Evolutionary conservation across 2,113 vertebrate genomes (phyloP).

Genomic region (Catharus bicknelli): DNA sequence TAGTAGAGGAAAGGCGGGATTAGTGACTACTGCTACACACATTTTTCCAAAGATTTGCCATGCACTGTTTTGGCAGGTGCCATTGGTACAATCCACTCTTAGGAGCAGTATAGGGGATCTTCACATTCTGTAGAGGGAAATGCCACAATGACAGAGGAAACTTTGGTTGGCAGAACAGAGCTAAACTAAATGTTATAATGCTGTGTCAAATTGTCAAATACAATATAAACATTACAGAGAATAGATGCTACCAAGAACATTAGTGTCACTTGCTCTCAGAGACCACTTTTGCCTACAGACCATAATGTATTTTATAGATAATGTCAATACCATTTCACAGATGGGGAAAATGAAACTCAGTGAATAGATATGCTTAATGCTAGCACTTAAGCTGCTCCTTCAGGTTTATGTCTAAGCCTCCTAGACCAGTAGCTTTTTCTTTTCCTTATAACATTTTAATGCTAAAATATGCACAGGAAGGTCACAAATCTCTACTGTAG

Average conservation of each 20-base stretch:
- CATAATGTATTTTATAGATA: background rate
- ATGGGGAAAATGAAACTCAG: background rate
- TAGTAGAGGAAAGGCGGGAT: background rate
- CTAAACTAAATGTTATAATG: background rate
- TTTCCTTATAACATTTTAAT: background rate
- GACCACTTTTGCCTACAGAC: background rate
- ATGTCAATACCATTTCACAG: background rate
- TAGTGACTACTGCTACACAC: background rate
- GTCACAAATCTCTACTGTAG: background rate
- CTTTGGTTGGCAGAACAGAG: background rate
- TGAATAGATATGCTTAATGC: background rate
- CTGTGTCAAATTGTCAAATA: background rate
- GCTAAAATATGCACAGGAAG: background rate
- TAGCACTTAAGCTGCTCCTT: background rate
- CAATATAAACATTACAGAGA: background rate
- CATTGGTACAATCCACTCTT: background rate
- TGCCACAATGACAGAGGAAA: background rate
- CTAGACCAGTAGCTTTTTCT: background rate
- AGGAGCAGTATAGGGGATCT: background rate
- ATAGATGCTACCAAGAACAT: background rate
- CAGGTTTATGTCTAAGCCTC: background rate
- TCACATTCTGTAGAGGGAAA: background rate
- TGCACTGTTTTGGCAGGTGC: background rate
- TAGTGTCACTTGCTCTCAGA: background rate
- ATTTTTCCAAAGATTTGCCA: background rate